A percentile compares a stretch with the other conserved stretches of the same genome.
phyloP scores from a whole-genome alignment of 2,113 vertebrate genomes.

The Saguinus midas region DNA sequence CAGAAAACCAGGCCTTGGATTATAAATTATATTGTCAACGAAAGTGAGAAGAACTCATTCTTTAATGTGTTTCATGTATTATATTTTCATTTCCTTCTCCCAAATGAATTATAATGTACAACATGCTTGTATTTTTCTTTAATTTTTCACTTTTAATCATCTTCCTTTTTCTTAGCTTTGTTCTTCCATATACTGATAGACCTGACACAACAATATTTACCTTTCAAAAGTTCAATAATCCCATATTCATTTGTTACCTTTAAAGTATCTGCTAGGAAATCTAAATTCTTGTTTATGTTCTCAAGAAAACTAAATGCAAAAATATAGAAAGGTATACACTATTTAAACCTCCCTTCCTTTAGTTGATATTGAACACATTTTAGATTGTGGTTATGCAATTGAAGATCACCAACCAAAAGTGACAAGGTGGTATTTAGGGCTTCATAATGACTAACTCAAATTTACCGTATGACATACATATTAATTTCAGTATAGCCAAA shows the following conservation, averaged over 20 bases:
- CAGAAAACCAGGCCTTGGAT: conserved; percentile 52
- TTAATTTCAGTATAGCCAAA: background rate
- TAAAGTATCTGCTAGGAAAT: conserved; percentile 29
- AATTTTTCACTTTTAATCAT: conserved; percentile 54
- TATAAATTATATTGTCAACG: conserved; percentile 78
- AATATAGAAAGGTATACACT: background rate
- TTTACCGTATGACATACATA: background rate
- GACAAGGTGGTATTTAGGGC: background rate
- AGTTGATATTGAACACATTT: background rate
- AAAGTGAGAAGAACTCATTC: conserved; percentile 62
- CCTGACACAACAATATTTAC: conserved; percentile 2
- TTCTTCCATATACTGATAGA: conserved; percentile 48
- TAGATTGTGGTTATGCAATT: background rate
- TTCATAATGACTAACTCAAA: background rate
- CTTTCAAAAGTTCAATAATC: conserved; percentile 21
- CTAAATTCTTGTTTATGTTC: background rate
- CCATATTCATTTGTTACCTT: conserved; percentile 12
- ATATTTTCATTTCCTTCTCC: conserved; percentile 60
- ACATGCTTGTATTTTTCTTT: conserved; percentile 61
- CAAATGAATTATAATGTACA: conserved; percentile 70
- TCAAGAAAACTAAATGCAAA: background rate
- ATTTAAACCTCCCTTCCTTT: background rate
- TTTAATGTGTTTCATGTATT: conserved; percentile 66
- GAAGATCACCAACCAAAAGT: background rate
- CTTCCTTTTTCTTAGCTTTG: conserved; percentile 44